These are phyloP conservation scores for Baryphthengus martii DNA, from an alignment of 2,113 vertebrate species.

Conservation along the genomic window DNA sequence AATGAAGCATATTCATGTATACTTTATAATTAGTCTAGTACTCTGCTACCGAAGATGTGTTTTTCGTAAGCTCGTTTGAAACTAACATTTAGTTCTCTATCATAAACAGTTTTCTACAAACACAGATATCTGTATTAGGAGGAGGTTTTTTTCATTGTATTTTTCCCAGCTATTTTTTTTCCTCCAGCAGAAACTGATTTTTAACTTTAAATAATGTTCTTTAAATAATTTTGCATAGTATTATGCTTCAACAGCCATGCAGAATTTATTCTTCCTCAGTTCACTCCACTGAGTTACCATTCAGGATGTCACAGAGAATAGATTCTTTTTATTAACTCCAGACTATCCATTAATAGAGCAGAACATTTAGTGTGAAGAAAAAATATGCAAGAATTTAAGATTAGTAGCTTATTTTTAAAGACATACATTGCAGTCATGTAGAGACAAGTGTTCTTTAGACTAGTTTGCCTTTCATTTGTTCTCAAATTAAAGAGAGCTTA, in stretches of 20 bases:
- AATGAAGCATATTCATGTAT: not conserved
- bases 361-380: not conserved
- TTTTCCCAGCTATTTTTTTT: not conserved
- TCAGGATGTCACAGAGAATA: not conserved
- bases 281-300: not conserved
- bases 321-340: not conserved
- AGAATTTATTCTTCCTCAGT: not conserved
- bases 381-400: not conserved
- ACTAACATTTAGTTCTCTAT: not conserved
- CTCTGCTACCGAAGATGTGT: not conserved
- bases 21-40: not conserved
- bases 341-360: not conserved
- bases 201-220: too few relatives aligned
- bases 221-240: too few relatives aligned
- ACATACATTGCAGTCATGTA: not conserved
- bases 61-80: not conserved
- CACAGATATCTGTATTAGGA: not conserved
- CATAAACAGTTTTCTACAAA: not conserved
- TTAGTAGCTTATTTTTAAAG: not conserved
- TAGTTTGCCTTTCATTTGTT: not conserved
- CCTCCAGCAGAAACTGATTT: not conserved
- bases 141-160: too few relatives aligned
- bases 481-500: not conserved
- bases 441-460: not conserved
- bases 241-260: not conserved